phyloP scores from a whole-genome alignment of 1,140 invertebrate species.

The Heliconius hewitsoni region DNA sequence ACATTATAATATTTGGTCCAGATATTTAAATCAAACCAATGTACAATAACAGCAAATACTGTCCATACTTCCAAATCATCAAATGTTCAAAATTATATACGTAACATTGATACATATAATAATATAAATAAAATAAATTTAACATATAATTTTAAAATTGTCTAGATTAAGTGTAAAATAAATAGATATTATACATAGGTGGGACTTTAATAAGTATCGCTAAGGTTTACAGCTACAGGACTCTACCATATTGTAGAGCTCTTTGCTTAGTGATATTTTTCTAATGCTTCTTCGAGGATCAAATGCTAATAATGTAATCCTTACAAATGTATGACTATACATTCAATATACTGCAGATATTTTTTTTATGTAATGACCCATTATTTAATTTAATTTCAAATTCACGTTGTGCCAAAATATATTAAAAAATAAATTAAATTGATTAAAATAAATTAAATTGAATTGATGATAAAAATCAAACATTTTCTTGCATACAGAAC shows the following conservation, averaged over 20 bases:
- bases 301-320: constrained; percentile 13
- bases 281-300: constrained; percentile 13
- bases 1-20: constrained; percentile 54
- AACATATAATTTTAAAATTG: constrained; percentile 78
- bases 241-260: not conserved
- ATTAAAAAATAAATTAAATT: constrained; percentile 58
- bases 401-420: constrained; percentile 75
- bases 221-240: constrained; percentile 32
- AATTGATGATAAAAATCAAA: constrained; percentile 36
- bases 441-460: constrained; percentile 52
- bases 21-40: constrained; percentile 34
- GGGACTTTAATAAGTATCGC: constrained; percentile 52
- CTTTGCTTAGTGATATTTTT: constrained; percentile 19
- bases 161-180: constrained; percentile 78
- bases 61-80: constrained; percentile 67
- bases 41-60: constrained; percentile 40
- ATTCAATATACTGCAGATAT: not conserved
- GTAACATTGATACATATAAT: constrained; percentile 80
- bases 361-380: not conserved
- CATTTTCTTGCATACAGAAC: constrained; percentile 20
- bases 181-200: constrained; percentile 65
- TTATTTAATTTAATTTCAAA: constrained; percentile 53
- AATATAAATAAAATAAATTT: constrained; percentile 79
- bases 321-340: not conserved
- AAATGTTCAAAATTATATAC: constrained; percentile 81